Evolutionary conservation across 64 coral and sea anemone species (phyloP).

Genomic region (Porites australiensis): DNA sequence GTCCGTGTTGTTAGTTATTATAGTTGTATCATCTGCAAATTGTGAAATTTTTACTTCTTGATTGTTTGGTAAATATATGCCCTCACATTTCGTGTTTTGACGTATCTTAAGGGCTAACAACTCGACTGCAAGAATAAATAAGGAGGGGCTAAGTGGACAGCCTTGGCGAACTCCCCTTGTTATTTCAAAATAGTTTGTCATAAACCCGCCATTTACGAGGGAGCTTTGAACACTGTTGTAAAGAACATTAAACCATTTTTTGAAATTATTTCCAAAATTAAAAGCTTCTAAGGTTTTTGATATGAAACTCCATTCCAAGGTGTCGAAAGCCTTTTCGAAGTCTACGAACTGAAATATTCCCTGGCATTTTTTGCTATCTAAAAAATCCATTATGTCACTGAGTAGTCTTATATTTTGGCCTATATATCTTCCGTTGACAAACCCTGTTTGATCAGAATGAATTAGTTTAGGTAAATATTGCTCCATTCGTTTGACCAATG

Average conservation of each 20-base stretch:
- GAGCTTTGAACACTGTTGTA: background rate
- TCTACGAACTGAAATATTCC: background rate
- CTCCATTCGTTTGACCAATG: background rate
- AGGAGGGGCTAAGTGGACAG: no score
- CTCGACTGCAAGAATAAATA: no score
- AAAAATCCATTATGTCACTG: conserved; percentile 3
- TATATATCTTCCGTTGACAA: background rate
- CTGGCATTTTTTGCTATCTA: background rate
- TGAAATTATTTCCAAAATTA: background rate
- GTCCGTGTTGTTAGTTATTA: background rate
- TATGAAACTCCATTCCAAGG: background rate
- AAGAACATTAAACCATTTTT: background rate
- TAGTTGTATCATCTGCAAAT: background rate
- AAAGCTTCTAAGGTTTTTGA: background rate
- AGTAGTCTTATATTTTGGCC: conserved; percentile 1
- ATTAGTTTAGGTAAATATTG: background rate
- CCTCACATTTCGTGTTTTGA: no score
- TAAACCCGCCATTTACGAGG: background rate
- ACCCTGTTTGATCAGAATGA: background rate
- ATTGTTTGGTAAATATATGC: background rate
- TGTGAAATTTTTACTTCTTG: conserved; percentile 14
- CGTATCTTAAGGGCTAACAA: no score
- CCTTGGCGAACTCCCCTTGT: background rate
- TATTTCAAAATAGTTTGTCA: background rate
- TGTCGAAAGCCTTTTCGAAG: conserved; percentile 7